These are phyloP conservation scores for Gonioctena quinquepunctata DNA, from an alignment of 1,140 invertebrate genomes.

Conservation along the genomic window DNA sequence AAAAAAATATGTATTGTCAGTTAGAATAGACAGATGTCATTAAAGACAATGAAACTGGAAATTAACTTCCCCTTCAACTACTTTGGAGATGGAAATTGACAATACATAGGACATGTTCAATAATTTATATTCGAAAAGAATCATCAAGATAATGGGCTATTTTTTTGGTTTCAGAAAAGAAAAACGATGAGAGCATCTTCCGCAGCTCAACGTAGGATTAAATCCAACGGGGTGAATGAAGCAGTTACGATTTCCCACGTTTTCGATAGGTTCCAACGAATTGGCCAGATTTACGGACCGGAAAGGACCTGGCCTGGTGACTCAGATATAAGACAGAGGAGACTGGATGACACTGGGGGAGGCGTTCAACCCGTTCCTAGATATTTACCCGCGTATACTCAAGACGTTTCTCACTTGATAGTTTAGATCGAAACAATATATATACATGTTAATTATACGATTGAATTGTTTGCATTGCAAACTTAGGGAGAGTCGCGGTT, in stretches of 20 bases:
- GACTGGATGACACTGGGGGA: constrained; percentile 51
- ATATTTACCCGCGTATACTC: constrained; percentile 67
- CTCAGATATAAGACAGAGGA: constrained; percentile 58
- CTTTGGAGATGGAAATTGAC: no score
- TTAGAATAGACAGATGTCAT: no score
- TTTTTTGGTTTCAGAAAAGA: constrained; percentile 67
- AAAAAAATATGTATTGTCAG: no score
- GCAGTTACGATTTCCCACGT: constrained; percentile 74
- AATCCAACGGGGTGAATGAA: constrained; percentile 81
- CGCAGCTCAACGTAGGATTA: constrained; percentile 72
- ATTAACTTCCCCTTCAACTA: no score
- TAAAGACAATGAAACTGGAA: no score
- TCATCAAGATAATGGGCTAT: no score
- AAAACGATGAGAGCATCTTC: constrained; percentile 78
- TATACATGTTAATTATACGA: no score
- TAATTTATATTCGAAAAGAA: no score
- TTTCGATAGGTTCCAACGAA: constrained; percentile 65
- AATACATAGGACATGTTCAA: no score
- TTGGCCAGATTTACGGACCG: constrained; percentile 53
- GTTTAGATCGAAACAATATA: constrained; percentile 62
- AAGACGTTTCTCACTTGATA: constrained; percentile 70
- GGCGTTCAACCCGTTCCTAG: constrained; percentile 61
- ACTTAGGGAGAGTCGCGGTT: no score
- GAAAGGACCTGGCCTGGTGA: constrained; percentile 69
- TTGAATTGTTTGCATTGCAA: no score